Evolutionary conservation across 2,113 vertebrate species (phyloP), one percentile per base, ranked within the genome.

Genomic region (Tetrao urogallus): DNA sequence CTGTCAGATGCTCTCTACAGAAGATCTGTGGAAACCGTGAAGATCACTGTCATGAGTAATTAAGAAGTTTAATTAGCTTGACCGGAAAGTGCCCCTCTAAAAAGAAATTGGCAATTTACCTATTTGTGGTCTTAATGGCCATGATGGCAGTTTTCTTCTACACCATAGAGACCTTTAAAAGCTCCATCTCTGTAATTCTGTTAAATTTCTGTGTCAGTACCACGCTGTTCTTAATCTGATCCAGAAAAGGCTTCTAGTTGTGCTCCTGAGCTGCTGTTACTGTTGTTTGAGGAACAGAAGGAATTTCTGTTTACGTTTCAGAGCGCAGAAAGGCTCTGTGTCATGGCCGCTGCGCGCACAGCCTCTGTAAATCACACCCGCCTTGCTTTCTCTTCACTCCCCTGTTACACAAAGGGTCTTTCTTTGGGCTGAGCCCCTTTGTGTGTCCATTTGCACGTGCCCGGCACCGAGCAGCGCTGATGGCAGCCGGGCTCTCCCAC

Each of bases 91-190:
- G 32, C 18, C 34, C 36, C 8, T 57, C 48, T 25, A 11, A 42
- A 36, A 34, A 75, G 52, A n/a, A 45, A 4, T 5, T 6, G 25
- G 25, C 54, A 3, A 1, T 50, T 38, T 43, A 7, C 14, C 47
- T 43, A 1, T 30, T 18, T 21, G 67, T 47, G 57, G 15, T 24
- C 0, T 0, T 1, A 11, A 1, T 4, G 61, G 24, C 50, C 11
- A 1, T 43, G 4, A 77, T 54, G 78, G 40, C 63, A 30, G 64
- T 9, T 25, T 58, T 34, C 56, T 30, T 0, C 1, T 8, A 45
- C 2, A 0, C 43, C 25, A 5, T 8, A 27, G 63, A 34, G 2
- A 14, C 11, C 2, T 43, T 3, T 24, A 73, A 43, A 48, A 84
- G 66, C 87, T 9, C 54, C 60, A 25, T 69, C 60, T 43, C 18